Evolutionary conservation across 2,113 vertebrate genomes (phyloP).

Genomic region (Noctilio leporinus): DNA sequence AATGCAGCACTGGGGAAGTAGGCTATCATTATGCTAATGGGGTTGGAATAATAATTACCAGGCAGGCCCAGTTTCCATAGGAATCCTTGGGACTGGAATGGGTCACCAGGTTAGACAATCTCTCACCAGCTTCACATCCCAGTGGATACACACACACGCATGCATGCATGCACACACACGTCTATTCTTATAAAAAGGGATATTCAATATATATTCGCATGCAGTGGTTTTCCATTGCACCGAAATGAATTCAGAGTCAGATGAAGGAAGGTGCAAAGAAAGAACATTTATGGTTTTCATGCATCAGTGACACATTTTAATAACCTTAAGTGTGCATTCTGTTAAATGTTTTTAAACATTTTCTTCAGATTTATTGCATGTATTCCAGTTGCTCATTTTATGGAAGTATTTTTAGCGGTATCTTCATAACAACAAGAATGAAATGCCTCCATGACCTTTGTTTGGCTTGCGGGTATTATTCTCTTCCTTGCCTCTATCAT

Average conservation of each 20-base stretch:
- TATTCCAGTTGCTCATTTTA: background rate
- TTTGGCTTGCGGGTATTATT: rapidly evolving
- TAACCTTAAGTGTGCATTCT: background rate
- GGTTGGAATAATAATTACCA: slow-evolving; percentile 86
- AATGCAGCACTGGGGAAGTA: slow-evolving; percentile 82
- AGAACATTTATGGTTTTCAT: slow-evolving; percentile 52
- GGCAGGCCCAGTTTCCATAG: slow-evolving; percentile 85
- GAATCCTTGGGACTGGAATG: slow-evolving; percentile 87
- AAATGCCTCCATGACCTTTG: rapidly evolving
- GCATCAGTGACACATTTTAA: slow-evolving; percentile 54
- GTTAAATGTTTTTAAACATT: slow-evolving; percentile 27
- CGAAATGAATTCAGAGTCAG: slow-evolving; percentile 72
- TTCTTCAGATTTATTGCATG: background rate
- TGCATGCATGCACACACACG: background rate
- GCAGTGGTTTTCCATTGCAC: slow-evolving; percentile 50
- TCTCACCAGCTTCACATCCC: slow-evolving; percentile 75
- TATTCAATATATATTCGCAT: background rate
- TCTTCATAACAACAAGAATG: rapidly evolving
- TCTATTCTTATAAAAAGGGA: rapidly evolving
- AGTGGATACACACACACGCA: background rate
- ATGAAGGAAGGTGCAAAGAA: slow-evolving; percentile 65
- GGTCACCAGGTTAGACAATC: slow-evolving; percentile 83
- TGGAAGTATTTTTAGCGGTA: rapidly evolving
- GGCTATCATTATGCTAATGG: slow-evolving; percentile 97
- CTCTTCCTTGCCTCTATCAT: too few species aligned